phyloP scores from a whole-genome alignment of 1,140 invertebrate genomes.

The Bradynema listronoti region DNA sequence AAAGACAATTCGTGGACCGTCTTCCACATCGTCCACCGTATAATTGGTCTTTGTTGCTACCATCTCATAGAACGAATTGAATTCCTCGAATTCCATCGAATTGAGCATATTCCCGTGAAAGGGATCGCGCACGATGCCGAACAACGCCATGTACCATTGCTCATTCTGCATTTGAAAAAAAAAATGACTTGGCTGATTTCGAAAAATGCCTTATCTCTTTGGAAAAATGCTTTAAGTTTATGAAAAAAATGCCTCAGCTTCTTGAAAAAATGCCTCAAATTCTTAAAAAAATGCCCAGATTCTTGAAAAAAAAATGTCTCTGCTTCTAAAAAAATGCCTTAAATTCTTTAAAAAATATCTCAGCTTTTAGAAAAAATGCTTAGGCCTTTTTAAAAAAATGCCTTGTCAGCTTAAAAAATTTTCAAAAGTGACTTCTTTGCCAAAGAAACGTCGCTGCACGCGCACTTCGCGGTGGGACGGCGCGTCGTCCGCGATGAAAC shows the following conservation, averaged over 20 bases:
- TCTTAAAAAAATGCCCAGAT: not conserved
- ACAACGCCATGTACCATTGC: slow-evolving; percentile 42
- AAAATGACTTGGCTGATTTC: too few species aligned
- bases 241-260: not conserved
- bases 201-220: too few species aligned
- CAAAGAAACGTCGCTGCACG: slow-evolving; percentile 13
- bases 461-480: slow-evolving; percentile 28
- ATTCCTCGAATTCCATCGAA: slow-evolving; percentile 19
- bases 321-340: slow-evolving; percentile 22
- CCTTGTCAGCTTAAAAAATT: slow-evolving; percentile 20
- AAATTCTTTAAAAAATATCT: not conserved
- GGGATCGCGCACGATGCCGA: slow-evolving; percentile 14
- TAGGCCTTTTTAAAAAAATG: not conserved
- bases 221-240: not conserved
- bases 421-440: not conserved
- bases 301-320: not conserved
- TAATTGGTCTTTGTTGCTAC: slow-evolving; percentile 27
- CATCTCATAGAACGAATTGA: slow-evolving; percentile 27
- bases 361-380: not conserved
- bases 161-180: slow-evolving; percentile 7
- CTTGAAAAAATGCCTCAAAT: not conserved
- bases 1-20: not conserved
- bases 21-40: slow-evolving; percentile 23
- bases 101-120: slow-evolving; percentile 32
- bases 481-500: slow-evolving; percentile 27